phyloP scores from a whole-genome alignment of 2,888 invertebrate genomes.

The Metallyticus violacea region DNA sequence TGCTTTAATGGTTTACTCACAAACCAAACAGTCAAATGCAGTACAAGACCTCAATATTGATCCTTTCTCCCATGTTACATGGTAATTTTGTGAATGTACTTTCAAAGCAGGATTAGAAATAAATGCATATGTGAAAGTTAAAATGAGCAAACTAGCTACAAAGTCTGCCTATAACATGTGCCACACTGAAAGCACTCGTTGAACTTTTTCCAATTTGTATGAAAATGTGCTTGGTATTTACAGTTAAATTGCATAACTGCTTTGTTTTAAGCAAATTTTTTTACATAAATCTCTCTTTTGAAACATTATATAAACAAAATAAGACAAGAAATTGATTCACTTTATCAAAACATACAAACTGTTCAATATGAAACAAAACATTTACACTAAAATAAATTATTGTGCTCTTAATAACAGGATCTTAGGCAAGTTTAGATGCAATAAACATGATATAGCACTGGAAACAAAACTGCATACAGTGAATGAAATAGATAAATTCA shows the following conservation, averaged over 20 bases:
- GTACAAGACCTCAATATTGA: too few species aligned
- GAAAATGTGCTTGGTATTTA: neutral
- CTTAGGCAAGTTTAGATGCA: neutral
- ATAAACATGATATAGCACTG: neutral
- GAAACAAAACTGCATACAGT: neutral
- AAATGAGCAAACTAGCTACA: too few species aligned
- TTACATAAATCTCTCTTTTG: neutral
- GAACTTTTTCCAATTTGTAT: too few species aligned
- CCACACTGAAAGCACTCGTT: too few species aligned
- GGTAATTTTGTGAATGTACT: too few species aligned
- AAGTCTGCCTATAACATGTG: too few species aligned
- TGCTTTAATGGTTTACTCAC: too few species aligned
- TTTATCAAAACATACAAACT: neutral
- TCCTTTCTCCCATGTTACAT: too few species aligned
- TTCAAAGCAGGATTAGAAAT: too few species aligned
- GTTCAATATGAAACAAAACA: neutral
- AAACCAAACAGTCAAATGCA: too few species aligned
- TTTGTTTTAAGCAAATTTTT: neutral
- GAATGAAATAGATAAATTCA: neutral
- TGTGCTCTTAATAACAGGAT: neutral
- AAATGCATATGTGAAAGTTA: too few species aligned
- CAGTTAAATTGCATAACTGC: neutral
- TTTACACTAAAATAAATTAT: neutral
- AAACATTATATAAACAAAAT: neutral
- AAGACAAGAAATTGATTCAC: too few species aligned